These are phyloP conservation scores for Columba livia DNA, from an alignment of 2,113 vertebrate genomes.

Conservation along the genomic window DNA sequence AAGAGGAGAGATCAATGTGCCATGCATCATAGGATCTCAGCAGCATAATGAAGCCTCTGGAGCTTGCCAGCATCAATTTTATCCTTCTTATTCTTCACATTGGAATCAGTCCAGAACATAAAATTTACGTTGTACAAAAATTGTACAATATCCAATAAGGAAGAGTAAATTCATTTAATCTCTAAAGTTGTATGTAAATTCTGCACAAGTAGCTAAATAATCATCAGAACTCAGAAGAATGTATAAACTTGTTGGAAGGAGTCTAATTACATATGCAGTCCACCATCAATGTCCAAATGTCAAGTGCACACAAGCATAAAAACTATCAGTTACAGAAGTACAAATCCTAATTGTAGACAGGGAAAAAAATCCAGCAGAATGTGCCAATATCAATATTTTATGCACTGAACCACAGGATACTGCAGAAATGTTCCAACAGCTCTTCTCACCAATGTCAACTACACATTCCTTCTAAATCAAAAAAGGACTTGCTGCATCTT, in stretches of 20 bases:
- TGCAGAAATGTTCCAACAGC: background rate
- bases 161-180: background rate
- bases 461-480: background rate
- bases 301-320: background rate
- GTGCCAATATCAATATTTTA: background rate
- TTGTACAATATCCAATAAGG: background rate
- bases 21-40: background rate
- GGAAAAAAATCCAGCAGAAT: background rate
- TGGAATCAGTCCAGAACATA: background rate
- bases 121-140: background rate
- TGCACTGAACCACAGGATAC: background rate
- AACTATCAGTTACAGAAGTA: background rate
- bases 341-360: background rate
- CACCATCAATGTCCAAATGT: background rate
- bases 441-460: background rate
- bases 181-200: background rate
- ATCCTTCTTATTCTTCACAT: background rate
- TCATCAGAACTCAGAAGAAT: background rate
- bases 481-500: background rate
- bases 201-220: background rate
- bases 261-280: background rate
- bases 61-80: background rate
- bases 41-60: background rate
- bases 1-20: background rate
- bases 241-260: background rate